These are phyloP conservation scores for Labeo calbasu DNA, from an alignment of 2,797 vertebrate genomes.

Conservation along the genomic window DNA sequence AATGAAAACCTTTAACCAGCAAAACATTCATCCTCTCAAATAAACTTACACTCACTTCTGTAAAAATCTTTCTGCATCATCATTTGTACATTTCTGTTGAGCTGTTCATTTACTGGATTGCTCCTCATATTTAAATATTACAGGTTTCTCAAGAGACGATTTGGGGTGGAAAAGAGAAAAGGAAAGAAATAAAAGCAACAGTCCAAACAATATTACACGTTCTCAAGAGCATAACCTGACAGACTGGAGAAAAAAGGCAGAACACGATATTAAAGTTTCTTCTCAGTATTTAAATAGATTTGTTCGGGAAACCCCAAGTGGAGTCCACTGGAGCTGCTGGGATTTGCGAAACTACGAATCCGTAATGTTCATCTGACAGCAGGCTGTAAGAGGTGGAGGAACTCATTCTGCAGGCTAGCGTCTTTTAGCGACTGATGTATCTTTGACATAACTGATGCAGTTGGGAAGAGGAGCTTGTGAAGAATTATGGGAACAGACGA, in stretches of 20 bases:
- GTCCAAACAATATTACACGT: conserved; percentile 56
- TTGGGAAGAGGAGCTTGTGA: conserved; percentile 49
- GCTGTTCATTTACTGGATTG: conserved; percentile 63
- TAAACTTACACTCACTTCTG: conserved; percentile 72
- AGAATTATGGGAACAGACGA: conserved; percentile 62
- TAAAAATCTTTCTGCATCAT: conserved; percentile 76
- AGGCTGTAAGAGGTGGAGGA: conserved; percentile 10
- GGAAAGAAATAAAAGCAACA: conserved; percentile 57
- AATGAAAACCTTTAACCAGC: conserved; percentile 67
- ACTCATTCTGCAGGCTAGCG: conserved; percentile 39
- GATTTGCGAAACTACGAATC: conserved; percentile 28
- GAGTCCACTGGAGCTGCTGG: conserved; percentile 12
- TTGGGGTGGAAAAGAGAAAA: conserved; percentile 21
- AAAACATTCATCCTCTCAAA: conserved; percentile 80
- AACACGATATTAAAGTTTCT: conserved; percentile 47
- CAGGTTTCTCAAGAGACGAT: conserved; percentile 55
- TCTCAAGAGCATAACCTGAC: conserved; percentile 53
- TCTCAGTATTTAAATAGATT: conserved; percentile 41
- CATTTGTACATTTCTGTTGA: conserved; percentile 73
- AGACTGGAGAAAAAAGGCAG: conserved; percentile 37
- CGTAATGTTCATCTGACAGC: conserved; percentile 31
- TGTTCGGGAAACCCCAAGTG: conserved; percentile 21
- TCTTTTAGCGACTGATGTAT: conserved; percentile 49
- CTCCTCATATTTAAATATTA: conserved; percentile 63
- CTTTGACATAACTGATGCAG: conserved; percentile 31